Evolutionary conservation across 2,797 vertebrate genomes (phyloP).

Genomic region (Diceros bicornis): DNA sequence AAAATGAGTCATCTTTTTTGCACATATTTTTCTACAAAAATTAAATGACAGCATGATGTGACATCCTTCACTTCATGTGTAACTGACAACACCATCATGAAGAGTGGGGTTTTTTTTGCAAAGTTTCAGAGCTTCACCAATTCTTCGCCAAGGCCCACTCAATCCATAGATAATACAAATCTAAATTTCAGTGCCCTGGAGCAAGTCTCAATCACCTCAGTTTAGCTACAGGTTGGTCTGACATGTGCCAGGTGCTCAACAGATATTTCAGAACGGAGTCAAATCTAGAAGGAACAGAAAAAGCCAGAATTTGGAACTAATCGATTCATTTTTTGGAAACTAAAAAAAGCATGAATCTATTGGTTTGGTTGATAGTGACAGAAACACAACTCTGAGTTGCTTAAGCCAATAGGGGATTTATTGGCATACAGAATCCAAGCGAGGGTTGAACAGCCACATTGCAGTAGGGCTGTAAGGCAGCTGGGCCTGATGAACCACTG

Average conservation of each 20-base stretch:
- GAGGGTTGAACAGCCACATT: neutral
- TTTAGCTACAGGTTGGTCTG: neutral
- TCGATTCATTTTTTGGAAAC: neutral
- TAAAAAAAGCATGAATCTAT: neutral
- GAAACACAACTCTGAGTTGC: neutral
- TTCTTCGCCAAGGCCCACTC: neutral
- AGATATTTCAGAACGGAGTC: neutral
- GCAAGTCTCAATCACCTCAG: neutral
- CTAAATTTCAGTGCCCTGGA: neutral
- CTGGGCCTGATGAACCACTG: neutral
- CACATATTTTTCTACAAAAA: neutral
- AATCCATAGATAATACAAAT: neutral
- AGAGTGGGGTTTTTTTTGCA: neutral
- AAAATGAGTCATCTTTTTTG: neutral
- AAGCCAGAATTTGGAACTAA: neutral
- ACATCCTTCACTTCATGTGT: neutral
- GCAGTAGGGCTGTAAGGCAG: neutral
- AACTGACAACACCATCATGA: neutral
- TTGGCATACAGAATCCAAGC: neutral
- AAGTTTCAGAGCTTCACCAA: neutral
- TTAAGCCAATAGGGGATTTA: neutral
- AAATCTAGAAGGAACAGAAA: neutral
- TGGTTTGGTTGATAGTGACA: neutral
- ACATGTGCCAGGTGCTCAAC: neutral
- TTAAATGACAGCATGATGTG: neutral